A percentile compares a stretch with the other conserved stretches of the same genome.
phyloP scores from a whole-genome alignment of 2,797 vertebrate species.

The Hafferia zeledoni region DNA sequence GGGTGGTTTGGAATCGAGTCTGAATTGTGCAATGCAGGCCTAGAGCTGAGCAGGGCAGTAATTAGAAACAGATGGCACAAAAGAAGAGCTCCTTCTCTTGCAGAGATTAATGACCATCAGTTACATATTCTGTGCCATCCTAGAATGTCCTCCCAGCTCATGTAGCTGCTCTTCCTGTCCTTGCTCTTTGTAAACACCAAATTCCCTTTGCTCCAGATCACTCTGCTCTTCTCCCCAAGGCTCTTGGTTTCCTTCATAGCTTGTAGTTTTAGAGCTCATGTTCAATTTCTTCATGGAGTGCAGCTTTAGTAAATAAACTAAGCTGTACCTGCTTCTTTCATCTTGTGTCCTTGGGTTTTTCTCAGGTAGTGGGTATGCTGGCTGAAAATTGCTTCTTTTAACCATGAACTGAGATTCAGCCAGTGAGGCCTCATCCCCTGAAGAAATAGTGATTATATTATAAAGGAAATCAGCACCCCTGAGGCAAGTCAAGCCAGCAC shows the following conservation, averaged over 20 bases:
- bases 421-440: not conserved
- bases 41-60: slow-evolving; percentile 15
- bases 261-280: not conserved
- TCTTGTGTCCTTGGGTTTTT: not conserved
- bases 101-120: not conserved
- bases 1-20: slow-evolving; percentile 39
- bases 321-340: not conserved
- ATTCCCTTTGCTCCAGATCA: not conserved
- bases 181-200: not conserved
- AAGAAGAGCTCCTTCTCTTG: not conserved
- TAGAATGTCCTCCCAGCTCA: not conserved
- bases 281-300: not conserved
- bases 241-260: not conserved
- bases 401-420: not conserved
- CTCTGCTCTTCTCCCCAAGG: not conserved
- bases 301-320: not conserved
- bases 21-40: slow-evolving; percentile 20
- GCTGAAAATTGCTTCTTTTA: not conserved
- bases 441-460: not conserved
- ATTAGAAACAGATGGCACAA: slow-evolving; percentile 30
- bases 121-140: not conserved
- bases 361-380: not conserved
- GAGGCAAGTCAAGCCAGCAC: not conserved
- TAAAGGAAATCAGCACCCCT: not conserved
- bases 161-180: not conserved